Evolutionary conservation across 2,888 invertebrate genomes (phyloP).

Genomic region (Lacanobia oleracea): DNA sequence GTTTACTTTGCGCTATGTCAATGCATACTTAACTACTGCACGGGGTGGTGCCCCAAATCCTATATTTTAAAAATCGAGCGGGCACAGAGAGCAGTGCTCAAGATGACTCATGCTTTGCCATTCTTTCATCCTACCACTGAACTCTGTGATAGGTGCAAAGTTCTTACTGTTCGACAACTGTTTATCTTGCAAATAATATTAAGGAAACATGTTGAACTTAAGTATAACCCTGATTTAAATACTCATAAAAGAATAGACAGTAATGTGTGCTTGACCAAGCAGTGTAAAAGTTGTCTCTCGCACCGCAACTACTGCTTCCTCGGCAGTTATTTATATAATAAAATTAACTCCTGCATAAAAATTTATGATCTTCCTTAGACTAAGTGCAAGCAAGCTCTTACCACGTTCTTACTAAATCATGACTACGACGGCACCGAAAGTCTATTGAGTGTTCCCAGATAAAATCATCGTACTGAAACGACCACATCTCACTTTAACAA

Average conservation of each 20-base stretch:
- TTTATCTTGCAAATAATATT: conserved; percentile 3
- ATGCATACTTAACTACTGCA: conserved; percentile 6
- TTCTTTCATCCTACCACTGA: conserved; percentile 15
- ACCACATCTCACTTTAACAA: no score
- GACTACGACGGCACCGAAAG: no score
- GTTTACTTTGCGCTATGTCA: conserved; percentile 17
- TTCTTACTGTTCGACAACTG: conserved; percentile 7
- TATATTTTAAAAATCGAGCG: conserved; percentile 7
- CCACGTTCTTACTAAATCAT: no score
- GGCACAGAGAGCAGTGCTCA: conserved; percentile 19
- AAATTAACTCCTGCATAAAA: no score
- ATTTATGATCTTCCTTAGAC: no score
- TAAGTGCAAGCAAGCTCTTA: no score
- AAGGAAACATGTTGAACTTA: neutral
- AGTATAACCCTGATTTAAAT: neutral
- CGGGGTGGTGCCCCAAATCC: conserved; percentile 20
- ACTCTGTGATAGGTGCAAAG: neutral
- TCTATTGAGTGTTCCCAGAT: no score
- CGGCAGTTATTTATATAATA: no score
- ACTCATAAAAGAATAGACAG: neutral
- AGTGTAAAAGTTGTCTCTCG: no score
- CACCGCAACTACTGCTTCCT: no score
- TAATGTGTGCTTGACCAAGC: no score
- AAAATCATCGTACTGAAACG: no score
- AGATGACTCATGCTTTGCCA: neutral